Conservation (phyloP, 2,888 invertebrate genomes). For the Eulithis prunata region DNA sequence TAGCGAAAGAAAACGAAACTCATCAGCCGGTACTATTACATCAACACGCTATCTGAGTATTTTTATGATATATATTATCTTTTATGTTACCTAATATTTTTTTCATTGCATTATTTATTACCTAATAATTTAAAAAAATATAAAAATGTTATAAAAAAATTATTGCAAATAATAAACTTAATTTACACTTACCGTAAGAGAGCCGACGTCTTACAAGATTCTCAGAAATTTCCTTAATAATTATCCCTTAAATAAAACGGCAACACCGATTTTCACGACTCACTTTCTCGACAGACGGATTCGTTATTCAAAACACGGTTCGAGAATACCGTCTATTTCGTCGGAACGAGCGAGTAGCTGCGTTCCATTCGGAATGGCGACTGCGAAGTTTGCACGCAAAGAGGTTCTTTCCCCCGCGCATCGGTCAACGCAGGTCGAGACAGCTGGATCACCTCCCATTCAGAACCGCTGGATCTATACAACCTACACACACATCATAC, state of each 20-base stretch:
- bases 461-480: constrained; percentile 30
- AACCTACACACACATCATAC: constrained; percentile 27
- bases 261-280: constrained; percentile 65
- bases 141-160: not conserved
- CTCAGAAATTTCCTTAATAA: constrained; percentile 52
- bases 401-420: constrained; percentile 68
- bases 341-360: constrained; percentile 61
- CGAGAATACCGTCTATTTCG: constrained; percentile 43
- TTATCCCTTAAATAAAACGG: constrained; percentile 57
- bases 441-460: constrained; percentile 36
- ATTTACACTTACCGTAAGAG: constrained; percentile 65
- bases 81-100: not conserved
- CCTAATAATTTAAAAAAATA: too few relatives aligned
- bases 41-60: constrained; percentile 48
- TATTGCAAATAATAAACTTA: constrained; percentile 10
- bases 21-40: constrained; percentile 44
- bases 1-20: constrained; percentile 55
- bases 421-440: constrained; percentile 61
- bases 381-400: constrained; percentile 56
- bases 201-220: constrained; percentile 57
- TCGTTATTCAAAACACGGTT: constrained; percentile 48
- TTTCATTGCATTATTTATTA: too few relatives aligned
- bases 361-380: constrained; percentile 70
- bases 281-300: constrained; percentile 61
- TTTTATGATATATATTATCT: constrained; percentile 24